Evolutionary conservation across 2,113 vertebrate species (phyloP).

Genomic region (Thamnaconus septentrionalis): DNA sequence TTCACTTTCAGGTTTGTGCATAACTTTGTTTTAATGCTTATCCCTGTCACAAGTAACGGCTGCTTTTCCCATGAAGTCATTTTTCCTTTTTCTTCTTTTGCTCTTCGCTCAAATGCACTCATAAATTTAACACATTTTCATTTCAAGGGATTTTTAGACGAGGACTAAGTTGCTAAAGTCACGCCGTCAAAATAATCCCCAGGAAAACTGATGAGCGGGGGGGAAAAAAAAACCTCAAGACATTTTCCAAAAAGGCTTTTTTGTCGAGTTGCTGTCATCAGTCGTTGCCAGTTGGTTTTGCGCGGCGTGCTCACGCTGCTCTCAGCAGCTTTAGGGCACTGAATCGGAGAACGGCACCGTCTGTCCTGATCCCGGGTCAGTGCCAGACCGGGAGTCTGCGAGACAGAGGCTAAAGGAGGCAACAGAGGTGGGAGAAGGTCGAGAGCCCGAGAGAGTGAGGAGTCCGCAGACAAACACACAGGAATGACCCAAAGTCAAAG

Average conservation of each 20-base stretch:
- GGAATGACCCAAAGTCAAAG: no score
- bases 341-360: slow-evolving; percentile 19
- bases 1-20: slow-evolving; percentile 12
- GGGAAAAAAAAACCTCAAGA: background rate
- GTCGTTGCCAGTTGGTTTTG: slow-evolving; percentile 23
- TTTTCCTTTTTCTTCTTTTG: background rate
- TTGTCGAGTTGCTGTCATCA: background rate
- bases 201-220: background rate
- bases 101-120: background rate
- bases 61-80: background rate
- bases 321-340: slow-evolving; percentile 47
- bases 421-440: slow-evolving; percentile 1
- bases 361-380: slow-evolving; percentile 33
- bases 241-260: background rate
- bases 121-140: background rate
- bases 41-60: slow-evolving; percentile 13
- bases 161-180: background rate
- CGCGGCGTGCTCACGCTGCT: slow-evolving; percentile 35
- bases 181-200: slow-evolving; percentile 2
- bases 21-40: slow-evolving; percentile 25
- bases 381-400: slow-evolving; percentile 21
- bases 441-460: background rate
- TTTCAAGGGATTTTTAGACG: slow-evolving; percentile 8
- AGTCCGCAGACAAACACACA: no score
- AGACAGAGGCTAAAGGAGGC: slow-evolving; percentile 35